Percentiles rank a stretch among this genome's conserved stretches.
These are phyloP conservation scores for Haliclystus octoradiatus DNA, from an alignment of 30 jellyfish, hydroid and myxozoan genomes.

Conservation along the genomic window DNA sequence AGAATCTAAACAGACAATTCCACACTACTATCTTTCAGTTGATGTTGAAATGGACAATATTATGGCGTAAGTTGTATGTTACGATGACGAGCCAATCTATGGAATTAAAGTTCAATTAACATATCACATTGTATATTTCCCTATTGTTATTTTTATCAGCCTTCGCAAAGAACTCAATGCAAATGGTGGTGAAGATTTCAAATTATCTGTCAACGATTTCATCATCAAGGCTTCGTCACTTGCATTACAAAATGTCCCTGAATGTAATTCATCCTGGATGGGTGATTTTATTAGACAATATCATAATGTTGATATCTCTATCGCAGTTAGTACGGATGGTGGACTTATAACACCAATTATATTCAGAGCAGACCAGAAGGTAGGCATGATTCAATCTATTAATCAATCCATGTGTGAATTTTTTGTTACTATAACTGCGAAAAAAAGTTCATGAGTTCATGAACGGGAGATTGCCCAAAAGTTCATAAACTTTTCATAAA, in stretches of 20 bases:
- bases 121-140: not conserved
- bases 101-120: not conserved
- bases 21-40: conserved; percentile 70
- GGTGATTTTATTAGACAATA: conserved; percentile 76
- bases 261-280: conserved; percentile 96
- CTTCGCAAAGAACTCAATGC: conserved; percentile 55
- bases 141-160: conserved; percentile 14
- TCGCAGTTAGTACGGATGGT: conserved; percentile 83
- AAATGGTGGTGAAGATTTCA: conserved; percentile 22
- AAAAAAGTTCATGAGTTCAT: too few species aligned
- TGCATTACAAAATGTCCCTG: conserved; percentile 78
- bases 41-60: conserved; percentile 88
- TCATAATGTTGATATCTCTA: conserved; percentile 64
- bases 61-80: conserved; percentile 32
- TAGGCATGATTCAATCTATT: too few species aligned
- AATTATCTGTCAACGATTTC: conserved; percentile 82
- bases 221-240: conserved; percentile 81
- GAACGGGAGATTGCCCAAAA: too few species aligned
- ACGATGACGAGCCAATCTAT: not conserved
- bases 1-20: conserved; percentile 89
- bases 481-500: too few species aligned
- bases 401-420: too few species aligned
- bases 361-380: conserved; percentile 70
- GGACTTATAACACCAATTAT: conserved; percentile 92
- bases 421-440: too few species aligned